These are phyloP conservation scores for Pseudomyrmex cubaensis DNA, from an alignment of 1,140 invertebrate genomes.

Conservation along the genomic window DNA sequence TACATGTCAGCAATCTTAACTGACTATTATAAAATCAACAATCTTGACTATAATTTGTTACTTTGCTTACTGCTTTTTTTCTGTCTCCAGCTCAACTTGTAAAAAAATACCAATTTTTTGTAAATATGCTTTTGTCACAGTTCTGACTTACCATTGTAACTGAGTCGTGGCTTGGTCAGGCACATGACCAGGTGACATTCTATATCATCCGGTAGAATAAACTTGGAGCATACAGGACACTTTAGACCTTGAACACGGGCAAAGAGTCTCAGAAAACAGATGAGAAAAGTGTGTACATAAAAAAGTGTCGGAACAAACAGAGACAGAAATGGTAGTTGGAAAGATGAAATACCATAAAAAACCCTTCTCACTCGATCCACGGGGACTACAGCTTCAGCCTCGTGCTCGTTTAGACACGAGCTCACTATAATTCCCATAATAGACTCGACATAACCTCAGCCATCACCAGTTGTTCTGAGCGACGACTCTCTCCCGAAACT, in stretches of 20 bases:
- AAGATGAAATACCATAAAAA: conserved; percentile 83
- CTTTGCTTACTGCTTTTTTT: no score
- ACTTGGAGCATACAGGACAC: conserved; percentile 99
- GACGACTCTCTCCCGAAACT: neutral
- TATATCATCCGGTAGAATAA: conserved; percentile 98
- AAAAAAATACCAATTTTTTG: neutral
- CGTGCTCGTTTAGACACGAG: conserved; percentile 90
- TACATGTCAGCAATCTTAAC: no score
- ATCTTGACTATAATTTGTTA: no score
- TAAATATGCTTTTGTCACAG: neutral
- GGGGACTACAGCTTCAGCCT: conserved; percentile 84
- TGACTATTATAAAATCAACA: no score
- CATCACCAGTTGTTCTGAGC: conserved; percentile 53
- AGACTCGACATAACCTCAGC: conserved; percentile 74
- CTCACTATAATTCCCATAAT: conserved; percentile 91
- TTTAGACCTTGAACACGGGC: conserved; percentile 93
- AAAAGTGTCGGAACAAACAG: neutral
- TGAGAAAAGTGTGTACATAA: no score
- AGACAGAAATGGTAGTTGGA: neutral
- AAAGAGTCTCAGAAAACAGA: neutral
- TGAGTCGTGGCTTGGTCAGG: conserved; percentile 98
- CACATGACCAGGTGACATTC: conserved; percentile 99
- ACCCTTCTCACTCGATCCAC: conserved; percentile 82
- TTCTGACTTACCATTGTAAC: conserved; percentile 95
- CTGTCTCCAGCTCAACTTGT: neutral